Conservation (phyloP, 2,113 vertebrate species). For the Hypomesus transpacificus region DNA sequence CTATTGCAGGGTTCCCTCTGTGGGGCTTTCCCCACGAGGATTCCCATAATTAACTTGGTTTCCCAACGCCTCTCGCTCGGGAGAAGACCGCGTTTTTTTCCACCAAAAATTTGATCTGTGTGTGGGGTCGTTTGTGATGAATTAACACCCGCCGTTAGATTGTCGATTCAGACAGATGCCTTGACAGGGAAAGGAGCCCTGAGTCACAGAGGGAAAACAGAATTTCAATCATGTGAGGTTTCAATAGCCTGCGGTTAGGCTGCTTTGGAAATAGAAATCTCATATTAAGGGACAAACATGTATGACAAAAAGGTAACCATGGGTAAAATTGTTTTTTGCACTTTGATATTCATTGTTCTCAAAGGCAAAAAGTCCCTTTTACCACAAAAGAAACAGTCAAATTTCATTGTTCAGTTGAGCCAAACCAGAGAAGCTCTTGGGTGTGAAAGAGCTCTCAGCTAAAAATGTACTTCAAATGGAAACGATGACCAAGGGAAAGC, state of each 20-base stretch:
- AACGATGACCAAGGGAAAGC: neutral
- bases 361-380: neutral
- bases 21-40: neutral
- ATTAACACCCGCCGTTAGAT: neutral
- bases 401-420: neutral
- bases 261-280: neutral
- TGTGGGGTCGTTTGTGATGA: neutral
- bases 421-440: neutral
- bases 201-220: neutral
- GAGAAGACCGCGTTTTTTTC: neutral
- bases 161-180: neutral
- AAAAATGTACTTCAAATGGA: neutral
- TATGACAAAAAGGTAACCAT: neutral
- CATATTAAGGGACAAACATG: neutral
- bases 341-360: neutral
- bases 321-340: neutral
- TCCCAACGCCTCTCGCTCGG: neutral
- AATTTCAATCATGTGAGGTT: neutral
- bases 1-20: neutral
- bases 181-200: neutral
- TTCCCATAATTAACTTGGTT: neutral
- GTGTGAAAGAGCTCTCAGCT: neutral
- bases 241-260: neutral
- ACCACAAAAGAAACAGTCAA: neutral
- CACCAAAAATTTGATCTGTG: neutral